Conservation (phyloP, 2,797 vertebrate species). For the Sparidentex hasta region DNA sequence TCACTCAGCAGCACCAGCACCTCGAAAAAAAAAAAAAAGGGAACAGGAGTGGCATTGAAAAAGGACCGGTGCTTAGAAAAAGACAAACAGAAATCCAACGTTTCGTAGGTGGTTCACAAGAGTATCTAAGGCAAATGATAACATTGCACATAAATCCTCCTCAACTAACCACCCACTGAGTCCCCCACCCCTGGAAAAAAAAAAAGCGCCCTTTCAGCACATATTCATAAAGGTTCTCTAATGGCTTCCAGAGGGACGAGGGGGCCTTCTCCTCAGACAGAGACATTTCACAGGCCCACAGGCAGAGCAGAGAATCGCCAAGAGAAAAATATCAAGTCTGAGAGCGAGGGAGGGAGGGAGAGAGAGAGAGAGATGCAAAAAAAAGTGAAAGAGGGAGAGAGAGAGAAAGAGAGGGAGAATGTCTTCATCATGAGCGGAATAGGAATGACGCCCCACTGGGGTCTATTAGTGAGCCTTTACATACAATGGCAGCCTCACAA, state of each 20-base stretch:
- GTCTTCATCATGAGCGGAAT: slow-evolving; percentile 87
- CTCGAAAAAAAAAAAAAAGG: slow-evolving; percentile 6
- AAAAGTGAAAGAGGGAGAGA: background rate
- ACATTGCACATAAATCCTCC: slow-evolving; percentile 61
- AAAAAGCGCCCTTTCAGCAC: slow-evolving; percentile 81
- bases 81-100: slow-evolving; percentile 40
- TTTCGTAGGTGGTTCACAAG: slow-evolving; percentile 55
- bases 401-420: slow-evolving; percentile 58
- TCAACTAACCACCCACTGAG: slow-evolving; percentile 65
- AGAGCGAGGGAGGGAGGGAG: slow-evolving; percentile 37
- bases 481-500: slow-evolving; percentile 75
- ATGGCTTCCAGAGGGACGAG: slow-evolving; percentile 86
- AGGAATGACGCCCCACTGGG: slow-evolving; percentile 87
- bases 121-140: slow-evolving; percentile 63
- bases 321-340: slow-evolving; percentile 76
- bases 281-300: slow-evolving; percentile 85
- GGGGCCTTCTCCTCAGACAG: slow-evolving; percentile 78
- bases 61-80: slow-evolving; percentile 37
- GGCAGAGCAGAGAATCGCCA: slow-evolving; percentile 71
- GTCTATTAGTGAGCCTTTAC: slow-evolving; percentile 87
- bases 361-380: slow-evolving; percentile 18
- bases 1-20: slow-evolving; percentile 32
- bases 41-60: slow-evolving; percentile 16
- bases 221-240: slow-evolving; percentile 87
- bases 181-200: slow-evolving; percentile 71